A percentile compares a stretch with the other conserved stretches of the same genome.
Evolutionary conservation across 2,797 vertebrate species (phyloP).

Genomic region (Enteromius argenteus): DNA sequence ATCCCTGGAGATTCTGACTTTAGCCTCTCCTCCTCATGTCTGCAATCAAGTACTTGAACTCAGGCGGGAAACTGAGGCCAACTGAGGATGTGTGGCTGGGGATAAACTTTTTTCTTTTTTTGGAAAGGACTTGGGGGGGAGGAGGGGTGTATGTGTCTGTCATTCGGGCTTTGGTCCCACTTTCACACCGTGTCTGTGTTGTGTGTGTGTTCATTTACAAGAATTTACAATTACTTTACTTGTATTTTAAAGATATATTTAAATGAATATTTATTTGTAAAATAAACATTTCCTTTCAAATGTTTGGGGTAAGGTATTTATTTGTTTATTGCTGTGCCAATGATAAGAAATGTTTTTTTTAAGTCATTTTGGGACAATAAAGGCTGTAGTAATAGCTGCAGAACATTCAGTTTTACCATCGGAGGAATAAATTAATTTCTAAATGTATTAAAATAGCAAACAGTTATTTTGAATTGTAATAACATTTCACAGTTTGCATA

Average conservation of each 20-base stretch:
- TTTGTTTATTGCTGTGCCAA: not conserved
- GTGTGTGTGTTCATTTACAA: conserved; percentile 6
- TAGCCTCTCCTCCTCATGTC: conserved; percentile 36
- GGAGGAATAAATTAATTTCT: not conserved
- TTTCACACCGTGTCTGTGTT: conserved; percentile 24
- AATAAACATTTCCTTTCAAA: not conserved
- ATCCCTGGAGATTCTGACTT: conserved; percentile 38
- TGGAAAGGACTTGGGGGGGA: not conserved
- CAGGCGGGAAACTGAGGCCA: conserved; percentile 28
- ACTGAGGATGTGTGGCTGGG: conserved; percentile 33
- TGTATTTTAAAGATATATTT: not conserved
- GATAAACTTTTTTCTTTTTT: conserved; percentile 32
- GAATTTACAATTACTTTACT: not conserved
- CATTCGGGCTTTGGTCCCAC: conserved; percentile 5
- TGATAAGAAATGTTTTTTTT: not conserved
- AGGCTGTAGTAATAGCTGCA: not conserved
- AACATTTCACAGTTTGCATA: not conserved
- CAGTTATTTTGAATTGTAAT: not conserved
- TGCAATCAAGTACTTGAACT: conserved; percentile 38
- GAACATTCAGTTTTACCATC: not conserved
- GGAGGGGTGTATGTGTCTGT: not conserved
- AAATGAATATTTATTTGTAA: not conserved
- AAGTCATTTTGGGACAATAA: not conserved
- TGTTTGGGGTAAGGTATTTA: not conserved
- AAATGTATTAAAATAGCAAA: not conserved